phyloP scores from a whole-genome alignment of 2,797 vertebrate species.

The Syngnathus acus region DNA sequence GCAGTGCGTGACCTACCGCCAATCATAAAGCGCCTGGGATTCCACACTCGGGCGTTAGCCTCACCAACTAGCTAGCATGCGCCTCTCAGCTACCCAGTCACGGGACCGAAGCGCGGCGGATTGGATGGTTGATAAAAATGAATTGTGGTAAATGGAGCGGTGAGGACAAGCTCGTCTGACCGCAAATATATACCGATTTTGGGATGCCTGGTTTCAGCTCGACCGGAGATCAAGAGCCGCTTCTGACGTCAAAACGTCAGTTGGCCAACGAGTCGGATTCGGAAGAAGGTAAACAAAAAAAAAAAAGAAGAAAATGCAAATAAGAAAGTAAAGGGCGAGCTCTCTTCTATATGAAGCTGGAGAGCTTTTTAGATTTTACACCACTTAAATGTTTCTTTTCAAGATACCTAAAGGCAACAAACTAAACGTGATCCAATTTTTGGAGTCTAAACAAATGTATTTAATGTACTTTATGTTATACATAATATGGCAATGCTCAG shows the following conservation, averaged over 20 bases:
- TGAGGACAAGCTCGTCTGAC: background rate
- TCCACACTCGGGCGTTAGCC: slow-evolving; percentile 11
- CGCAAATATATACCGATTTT: background rate
- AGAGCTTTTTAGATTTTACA: background rate
- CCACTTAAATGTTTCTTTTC: background rate
- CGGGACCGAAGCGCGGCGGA: slow-evolving; percentile 12
- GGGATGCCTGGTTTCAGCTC: slow-evolving; percentile 9
- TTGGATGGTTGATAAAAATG: background rate
- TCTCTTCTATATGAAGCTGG: background rate
- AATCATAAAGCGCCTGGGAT: background rate
- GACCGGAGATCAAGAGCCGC: slow-evolving; percentile 48
- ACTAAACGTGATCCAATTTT: background rate
- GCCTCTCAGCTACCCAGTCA: slow-evolving; percentile 8
- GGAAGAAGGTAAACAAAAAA: slow-evolving; percentile 45
- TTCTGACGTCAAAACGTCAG: slow-evolving; percentile 28
- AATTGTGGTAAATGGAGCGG: background rate
- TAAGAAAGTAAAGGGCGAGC: background rate
- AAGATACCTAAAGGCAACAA: background rate
- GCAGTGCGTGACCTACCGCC: too few relatives aligned
- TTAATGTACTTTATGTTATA: background rate
- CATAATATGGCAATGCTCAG: background rate
- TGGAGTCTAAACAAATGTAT: background rate
- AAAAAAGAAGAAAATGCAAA: too few relatives aligned
- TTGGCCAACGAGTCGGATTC: slow-evolving; percentile 30
- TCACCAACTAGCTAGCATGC: too few relatives aligned